phyloP scores from a whole-genome alignment of 2,113 vertebrate species.

The Rattus norvegicus region GRCr8 NC_086020.1:227546001-227546500 shows the following conservation, averaged over 20 bases:
- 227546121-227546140: neutral
- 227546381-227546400: conserved; percentile 21
- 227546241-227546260: neutral
- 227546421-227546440: conserved; percentile 17
- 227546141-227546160: neutral
- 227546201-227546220: conserved; percentile 11
- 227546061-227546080: neutral
- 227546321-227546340: neutral
- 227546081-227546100: neutral
- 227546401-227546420: conserved; percentile 35
- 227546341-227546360: conserved; percentile 49
- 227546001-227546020: neutral
- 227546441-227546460: conserved; percentile 61
- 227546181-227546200: neutral
- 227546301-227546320: neutral
- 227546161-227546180: neutral
- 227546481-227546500: conserved; percentile 61
- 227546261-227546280: neutral
- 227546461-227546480: conserved; percentile 54
- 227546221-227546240: neutral
- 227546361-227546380: conserved; percentile 59
- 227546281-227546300: neutral
- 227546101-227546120: neutral
- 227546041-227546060: neutral
- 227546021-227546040: neutral